Evolutionary conservation across 2,888 invertebrate species (phyloP).

Genomic region (Callyntrura guangdongensis): DNA sequence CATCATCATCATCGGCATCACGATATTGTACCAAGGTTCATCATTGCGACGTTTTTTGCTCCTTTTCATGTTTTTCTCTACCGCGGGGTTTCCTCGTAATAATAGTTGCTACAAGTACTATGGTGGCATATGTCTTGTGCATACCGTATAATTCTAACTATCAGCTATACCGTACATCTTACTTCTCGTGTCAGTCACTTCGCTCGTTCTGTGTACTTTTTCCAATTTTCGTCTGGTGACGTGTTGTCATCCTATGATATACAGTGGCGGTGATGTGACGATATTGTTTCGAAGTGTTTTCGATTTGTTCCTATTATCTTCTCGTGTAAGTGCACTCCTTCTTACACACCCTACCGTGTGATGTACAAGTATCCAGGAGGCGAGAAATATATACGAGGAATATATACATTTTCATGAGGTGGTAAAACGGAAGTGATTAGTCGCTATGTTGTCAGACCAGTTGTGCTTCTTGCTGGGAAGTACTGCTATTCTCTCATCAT

Average conservation of each 20-base stretch:
- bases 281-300: conserved; percentile 5
- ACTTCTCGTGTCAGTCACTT: conserved; percentile 17
- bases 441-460: conserved; percentile 72
- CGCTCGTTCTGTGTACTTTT: background rate
- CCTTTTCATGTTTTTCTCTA: background rate
- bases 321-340: background rate
- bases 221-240: background rate
- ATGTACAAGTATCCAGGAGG: no score
- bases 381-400: no score
- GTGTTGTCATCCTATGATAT: background rate
- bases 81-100: conserved; percentile 48
- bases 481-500: conserved; percentile 59
- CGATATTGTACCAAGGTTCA: conserved; percentile 35
- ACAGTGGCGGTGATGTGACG: background rate
- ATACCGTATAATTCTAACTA: no score
- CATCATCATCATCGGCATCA: conserved; percentile 33
- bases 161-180: no score
- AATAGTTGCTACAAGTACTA: background rate
- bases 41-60: conserved; percentile 5
- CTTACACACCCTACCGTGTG: no score
- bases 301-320: conserved; percentile 67
- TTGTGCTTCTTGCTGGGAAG: conserved; percentile 44
- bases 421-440: conserved; percentile 76
- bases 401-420: conserved; percentile 71
- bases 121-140: no score